phyloP scores from a whole-genome alignment of 2,797 vertebrate species.

The Bucorvus abyssinicus region DNA sequence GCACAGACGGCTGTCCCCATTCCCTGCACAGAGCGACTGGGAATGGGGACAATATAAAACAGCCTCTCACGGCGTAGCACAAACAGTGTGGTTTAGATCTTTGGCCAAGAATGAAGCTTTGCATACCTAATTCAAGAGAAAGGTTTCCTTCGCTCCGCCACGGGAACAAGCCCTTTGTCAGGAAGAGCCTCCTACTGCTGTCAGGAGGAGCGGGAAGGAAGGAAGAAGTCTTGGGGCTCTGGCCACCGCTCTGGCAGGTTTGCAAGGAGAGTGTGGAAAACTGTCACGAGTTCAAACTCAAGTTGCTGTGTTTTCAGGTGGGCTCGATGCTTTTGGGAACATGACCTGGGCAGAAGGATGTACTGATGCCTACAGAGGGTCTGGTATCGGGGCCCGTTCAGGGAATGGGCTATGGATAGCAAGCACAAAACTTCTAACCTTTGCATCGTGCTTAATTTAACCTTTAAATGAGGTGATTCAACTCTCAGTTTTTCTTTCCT shows the following conservation, averaged over 20 bases:
- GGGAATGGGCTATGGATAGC: accelerated
- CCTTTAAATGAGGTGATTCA: neutral
- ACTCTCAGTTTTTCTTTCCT: neutral
- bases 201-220: neutral
- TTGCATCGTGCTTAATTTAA: neutral
- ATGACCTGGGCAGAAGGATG: accelerated
- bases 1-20: neutral
- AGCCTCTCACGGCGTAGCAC: constrained; percentile 10
- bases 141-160: neutral
- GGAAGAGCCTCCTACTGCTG: neutral
- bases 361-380: neutral
- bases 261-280: neutral
- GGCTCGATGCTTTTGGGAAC: neutral
- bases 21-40: neutral
- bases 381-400: neutral
- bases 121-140: constrained; percentile 24
- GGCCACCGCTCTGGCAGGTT: neutral
- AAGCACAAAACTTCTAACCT: neutral
- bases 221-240: neutral
- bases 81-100: constrained; percentile 22
- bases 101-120: constrained; percentile 40
- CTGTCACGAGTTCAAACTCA: neutral
- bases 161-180: neutral
- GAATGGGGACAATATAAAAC: constrained; percentile 28
- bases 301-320: neutral